Percentiles rank a stretch among this genome's conserved stretches.
Evolutionary conservation across 2,797 vertebrate species (phyloP).

Genomic region (Eutrigla gurnardus): DNA sequence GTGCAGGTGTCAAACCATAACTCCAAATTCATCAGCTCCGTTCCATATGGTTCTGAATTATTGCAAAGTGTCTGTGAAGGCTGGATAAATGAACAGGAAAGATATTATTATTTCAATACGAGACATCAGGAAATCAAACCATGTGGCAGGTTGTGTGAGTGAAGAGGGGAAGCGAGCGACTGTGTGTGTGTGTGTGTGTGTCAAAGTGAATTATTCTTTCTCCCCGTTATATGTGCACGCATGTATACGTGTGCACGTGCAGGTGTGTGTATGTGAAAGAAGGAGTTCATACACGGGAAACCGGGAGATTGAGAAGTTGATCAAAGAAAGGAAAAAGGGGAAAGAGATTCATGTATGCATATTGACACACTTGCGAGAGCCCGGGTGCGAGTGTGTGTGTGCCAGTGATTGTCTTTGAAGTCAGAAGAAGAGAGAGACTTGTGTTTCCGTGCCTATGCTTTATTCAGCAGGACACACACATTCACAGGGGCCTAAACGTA

Average conservation of each 20-base stretch:
- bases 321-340: conserved; percentile 55
- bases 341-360: conserved; percentile 53
- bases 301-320: conserved; percentile 41
- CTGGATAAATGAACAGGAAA: conserved; percentile 54
- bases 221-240: not conserved
- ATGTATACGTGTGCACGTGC: not conserved
- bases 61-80: conserved; percentile 28
- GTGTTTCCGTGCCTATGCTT: conserved; percentile 57
- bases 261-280: conserved; percentile 12
- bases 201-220: not conserved
- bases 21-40: conserved; percentile 37
- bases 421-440: conserved; percentile 58
- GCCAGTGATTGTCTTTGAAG: conserved; percentile 68
- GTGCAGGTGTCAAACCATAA: conserved; percentile 6
- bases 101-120: conserved; percentile 66
- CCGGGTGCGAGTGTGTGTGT: conserved; percentile 19
- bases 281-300: conserved; percentile 25
- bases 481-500: conserved; percentile 39
- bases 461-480: conserved; percentile 61
- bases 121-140: conserved; percentile 55
- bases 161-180: conserved; percentile 16
- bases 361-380: conserved; percentile 50
- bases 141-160: conserved; percentile 43
- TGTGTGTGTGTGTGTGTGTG: not conserved
- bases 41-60: conserved; percentile 31